These are phyloP conservation scores for Drosophila engyochracea DNA, from an alignment of 2,888 invertebrate species.

Conservation along the genomic window DNA sequence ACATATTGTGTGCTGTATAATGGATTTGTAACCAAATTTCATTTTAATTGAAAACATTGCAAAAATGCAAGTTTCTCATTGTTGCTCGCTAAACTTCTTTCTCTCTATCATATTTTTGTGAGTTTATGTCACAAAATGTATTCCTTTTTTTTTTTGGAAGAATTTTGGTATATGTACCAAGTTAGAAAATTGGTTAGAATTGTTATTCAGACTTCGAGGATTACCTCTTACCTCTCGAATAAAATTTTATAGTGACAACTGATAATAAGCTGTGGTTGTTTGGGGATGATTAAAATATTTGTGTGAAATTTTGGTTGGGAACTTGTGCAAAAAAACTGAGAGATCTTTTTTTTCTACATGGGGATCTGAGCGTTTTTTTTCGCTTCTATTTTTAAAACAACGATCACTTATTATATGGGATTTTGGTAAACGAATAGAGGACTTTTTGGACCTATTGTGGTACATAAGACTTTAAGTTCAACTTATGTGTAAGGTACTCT, in stretches of 20 bases:
- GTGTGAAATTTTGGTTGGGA: background rate
- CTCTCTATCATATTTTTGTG: too few relatives aligned
- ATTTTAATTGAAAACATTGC: background rate
- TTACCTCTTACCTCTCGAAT: background rate
- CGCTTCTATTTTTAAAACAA: background rate
- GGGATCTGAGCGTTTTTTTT: accelerated
- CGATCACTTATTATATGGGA: background rate
- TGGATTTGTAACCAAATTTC: constrained; percentile 5
- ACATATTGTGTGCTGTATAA: background rate
- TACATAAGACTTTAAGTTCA: constrained; percentile 14
- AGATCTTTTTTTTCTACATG: background rate
- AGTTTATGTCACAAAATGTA: background rate
- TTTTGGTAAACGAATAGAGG: too few relatives aligned
- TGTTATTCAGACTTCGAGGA: background rate
- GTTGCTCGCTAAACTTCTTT: background rate
- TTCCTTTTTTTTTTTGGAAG: accelerated
- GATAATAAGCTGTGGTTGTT: background rate
- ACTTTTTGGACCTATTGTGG: background rate
- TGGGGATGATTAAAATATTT: too few relatives aligned
- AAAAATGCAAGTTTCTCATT: background rate
- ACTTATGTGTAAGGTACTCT: background rate
- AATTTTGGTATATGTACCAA: background rate
- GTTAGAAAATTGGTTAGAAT: background rate
- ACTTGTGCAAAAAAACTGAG: background rate
- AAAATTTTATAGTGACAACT: background rate